Conservation (phyloP, 2,888 invertebrate genomes). For the Papilio protenor region DNA sequence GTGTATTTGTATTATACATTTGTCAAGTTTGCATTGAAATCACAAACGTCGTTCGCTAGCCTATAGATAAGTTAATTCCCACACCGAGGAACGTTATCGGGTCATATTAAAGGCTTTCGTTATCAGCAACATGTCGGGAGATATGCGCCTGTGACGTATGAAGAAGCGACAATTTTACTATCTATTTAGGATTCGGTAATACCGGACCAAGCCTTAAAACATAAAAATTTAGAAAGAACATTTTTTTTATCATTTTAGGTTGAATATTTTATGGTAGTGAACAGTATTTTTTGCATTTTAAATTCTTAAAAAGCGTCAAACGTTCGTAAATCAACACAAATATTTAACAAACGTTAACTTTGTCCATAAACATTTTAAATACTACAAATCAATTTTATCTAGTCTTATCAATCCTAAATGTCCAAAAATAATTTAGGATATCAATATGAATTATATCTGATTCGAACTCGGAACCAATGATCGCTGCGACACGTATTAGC, state of each 20-base stretch:
- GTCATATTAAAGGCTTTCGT: constrained; percentile 55
- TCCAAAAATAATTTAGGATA: neutral
- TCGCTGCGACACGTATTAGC: neutral
- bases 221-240: neutral
- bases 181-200: neutral
- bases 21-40: constrained; percentile 7
- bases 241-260: too few relatives aligned
- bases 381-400: neutral
- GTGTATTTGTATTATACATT: neutral
- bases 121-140: constrained; percentile 52
- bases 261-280: too few relatives aligned
- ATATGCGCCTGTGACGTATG: constrained; percentile 4
- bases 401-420: neutral
- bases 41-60: constrained; percentile 25
- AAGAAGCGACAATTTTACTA: neutral
- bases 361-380: too few relatives aligned
- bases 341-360: neutral
- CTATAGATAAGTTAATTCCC: constrained; percentile 36
- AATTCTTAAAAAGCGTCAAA: too few relatives aligned
- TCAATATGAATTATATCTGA: neutral
- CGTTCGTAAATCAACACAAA: neutral
- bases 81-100: constrained; percentile 50
- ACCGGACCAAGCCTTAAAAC: neutral
- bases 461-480: constrained; percentile 15
- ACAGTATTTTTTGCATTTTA: too few relatives aligned